phyloP scores from a whole-genome alignment of 2,113 vertebrate genomes.

The Xenus cinereus region DNA sequence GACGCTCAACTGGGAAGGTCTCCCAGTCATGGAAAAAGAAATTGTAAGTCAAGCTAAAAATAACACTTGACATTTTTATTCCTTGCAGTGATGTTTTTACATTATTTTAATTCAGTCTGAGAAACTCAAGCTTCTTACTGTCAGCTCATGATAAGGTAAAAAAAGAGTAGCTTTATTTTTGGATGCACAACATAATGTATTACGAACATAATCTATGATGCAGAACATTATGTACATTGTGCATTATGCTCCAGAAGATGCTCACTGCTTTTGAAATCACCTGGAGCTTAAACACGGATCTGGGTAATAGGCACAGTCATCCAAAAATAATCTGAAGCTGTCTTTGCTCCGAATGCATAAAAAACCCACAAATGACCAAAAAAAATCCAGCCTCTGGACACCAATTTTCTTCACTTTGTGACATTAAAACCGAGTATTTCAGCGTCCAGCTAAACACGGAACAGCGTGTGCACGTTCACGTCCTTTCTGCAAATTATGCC shows the following conservation, averaged over 20 bases:
- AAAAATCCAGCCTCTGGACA: neutral
- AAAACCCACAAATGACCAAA: too few species aligned
- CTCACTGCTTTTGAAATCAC: neutral
- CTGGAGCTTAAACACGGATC: neutral
- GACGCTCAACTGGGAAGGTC: neutral
- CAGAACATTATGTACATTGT: neutral
- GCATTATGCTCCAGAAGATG: neutral
- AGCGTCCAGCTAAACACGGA: rapidly evolving
- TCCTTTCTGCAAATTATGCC: rapidly evolving
- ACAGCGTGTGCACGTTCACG: rapidly evolving
- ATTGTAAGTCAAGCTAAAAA: neutral
- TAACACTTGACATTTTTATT: neutral
- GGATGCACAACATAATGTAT: neutral
- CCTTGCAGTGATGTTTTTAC: neutral
- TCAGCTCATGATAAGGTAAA: neutral
- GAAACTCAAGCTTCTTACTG: neutral
- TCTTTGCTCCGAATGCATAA: neutral
- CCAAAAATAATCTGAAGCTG: neutral
- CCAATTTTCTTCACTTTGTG: neutral
- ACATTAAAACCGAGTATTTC: rapidly evolving
- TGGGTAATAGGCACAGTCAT: neutral
- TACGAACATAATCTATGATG: neutral
- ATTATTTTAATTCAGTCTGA: neutral
- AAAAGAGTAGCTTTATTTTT: neutral
- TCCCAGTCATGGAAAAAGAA: neutral